These are phyloP conservation scores for Batillaria attramentaria DNA, from an alignment of 1,140 invertebrate species.

Conservation along the genomic window DNA sequence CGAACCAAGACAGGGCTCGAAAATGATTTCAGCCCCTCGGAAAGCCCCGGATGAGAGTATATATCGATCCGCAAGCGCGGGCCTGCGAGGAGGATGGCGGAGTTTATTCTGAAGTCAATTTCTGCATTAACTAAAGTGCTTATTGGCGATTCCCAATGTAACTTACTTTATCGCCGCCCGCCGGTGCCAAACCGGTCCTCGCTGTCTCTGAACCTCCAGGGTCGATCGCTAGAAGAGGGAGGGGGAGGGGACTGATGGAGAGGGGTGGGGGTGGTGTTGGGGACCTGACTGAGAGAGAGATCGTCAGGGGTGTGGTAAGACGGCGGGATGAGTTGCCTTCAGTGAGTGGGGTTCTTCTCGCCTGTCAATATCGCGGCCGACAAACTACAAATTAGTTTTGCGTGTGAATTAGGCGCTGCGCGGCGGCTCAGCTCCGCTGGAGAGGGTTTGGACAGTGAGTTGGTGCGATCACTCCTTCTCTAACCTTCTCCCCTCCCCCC, in stretches of 20 bases:
- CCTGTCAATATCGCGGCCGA: slow-evolving; percentile 30
- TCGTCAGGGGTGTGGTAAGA: slow-evolving; percentile 18
- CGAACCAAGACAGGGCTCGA: slow-evolving; percentile 19
- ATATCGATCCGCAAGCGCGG: slow-evolving; percentile 10
- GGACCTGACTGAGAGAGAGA: too few relatives aligned
- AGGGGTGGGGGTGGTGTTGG: too few relatives aligned
- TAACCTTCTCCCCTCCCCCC: too few relatives aligned
- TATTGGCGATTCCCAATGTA: slow-evolving; percentile 34
- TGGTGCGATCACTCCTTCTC: too few relatives aligned
- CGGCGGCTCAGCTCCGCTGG: background rate
- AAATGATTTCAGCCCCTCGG: slow-evolving; percentile 32
- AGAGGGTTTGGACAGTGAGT: background rate
- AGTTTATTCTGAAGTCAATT: slow-evolving; percentile 41
- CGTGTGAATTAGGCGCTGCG: slow-evolving; percentile 21
- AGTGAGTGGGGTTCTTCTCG: background rate
- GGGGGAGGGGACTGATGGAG: background rate
- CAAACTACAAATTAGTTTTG: slow-evolving; percentile 35
- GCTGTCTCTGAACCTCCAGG: background rate
- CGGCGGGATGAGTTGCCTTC: background rate
- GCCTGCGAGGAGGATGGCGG: background rate
- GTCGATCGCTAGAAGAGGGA: slow-evolving; percentile 3
- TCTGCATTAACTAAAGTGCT: slow-evolving; percentile 41
- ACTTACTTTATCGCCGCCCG: slow-evolving; percentile 38
- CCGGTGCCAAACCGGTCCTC: slow-evolving; percentile 1
- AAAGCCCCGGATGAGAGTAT: too few relatives aligned